A percentile compares a stretch with the other conserved stretches of the same genome.
Evolutionary conservation across 2,888 invertebrate genomes (phyloP).

Genomic region (Lasioglossum vierecki): DNA sequence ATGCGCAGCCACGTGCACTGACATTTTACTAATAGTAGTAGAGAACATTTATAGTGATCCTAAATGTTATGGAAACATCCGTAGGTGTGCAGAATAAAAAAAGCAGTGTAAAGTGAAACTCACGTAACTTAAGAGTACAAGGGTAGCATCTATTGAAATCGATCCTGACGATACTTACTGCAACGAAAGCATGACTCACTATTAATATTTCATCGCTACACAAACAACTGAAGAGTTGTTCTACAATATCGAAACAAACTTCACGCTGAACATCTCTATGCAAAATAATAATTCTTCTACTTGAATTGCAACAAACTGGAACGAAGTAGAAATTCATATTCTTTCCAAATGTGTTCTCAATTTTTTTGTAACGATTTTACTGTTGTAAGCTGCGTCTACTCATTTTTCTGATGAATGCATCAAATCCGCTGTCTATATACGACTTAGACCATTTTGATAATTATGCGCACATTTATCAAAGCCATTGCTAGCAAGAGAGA

Average conservation of each 20-base stretch:
- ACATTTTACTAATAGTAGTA: not conserved
- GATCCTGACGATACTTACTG: not conserved
- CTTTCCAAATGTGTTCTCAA: too few species aligned
- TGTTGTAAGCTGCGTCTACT: too few species aligned
- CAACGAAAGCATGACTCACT: not conserved
- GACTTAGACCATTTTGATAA: too few species aligned
- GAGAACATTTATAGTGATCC: not conserved
- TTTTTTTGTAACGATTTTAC: too few species aligned
- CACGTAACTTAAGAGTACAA: not conserved
- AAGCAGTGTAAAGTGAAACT: not conserved
- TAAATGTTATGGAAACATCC: not conserved
- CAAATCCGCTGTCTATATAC: too few species aligned
- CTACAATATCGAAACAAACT: not conserved
- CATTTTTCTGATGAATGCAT: too few species aligned
- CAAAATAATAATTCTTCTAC: too few species aligned
- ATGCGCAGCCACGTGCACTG: not conserved
- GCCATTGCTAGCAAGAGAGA: not conserved
- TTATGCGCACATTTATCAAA: not conserved
- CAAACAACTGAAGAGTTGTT: not conserved
- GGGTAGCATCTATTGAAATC: not conserved
- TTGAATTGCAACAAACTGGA: too few species aligned
- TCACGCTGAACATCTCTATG: not conserved
- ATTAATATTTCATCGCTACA: not conserved
- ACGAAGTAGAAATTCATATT: too few species aligned
- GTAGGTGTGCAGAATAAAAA: not conserved